phyloP scores from a whole-genome alignment of 2,113 vertebrate species.

The Naja naja region DNA sequence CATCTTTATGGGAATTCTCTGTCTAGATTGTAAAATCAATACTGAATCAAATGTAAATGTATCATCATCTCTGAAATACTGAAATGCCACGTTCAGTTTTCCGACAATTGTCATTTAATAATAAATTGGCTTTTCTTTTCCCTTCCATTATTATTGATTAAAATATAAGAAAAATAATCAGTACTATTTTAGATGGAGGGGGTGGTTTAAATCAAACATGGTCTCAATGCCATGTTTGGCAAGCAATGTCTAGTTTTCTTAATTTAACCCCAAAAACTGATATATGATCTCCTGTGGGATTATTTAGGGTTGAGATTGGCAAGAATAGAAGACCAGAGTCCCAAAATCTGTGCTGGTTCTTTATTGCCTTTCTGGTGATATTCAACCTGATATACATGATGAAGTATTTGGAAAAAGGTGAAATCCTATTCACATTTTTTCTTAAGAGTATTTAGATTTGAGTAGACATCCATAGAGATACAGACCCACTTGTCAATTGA shows the following conservation, averaged over 20 bases:
- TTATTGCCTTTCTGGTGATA: background rate
- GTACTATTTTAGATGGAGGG: background rate
- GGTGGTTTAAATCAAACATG: background rate
- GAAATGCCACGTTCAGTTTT: background rate
- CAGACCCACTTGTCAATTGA: background rate
- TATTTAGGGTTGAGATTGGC: background rate
- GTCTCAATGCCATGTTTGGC: background rate
- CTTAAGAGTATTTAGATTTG: background rate
- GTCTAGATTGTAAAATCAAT: constrained; percentile 30
- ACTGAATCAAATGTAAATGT: background rate
- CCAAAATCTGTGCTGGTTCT: background rate
- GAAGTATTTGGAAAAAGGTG: background rate
- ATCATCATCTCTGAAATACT: constrained; percentile 13
- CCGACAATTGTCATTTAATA: constrained; percentile 15
- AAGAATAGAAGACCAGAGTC: background rate
- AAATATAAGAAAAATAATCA: constrained; percentile 1
- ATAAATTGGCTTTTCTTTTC: background rate
- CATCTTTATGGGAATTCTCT: constrained; percentile 23
- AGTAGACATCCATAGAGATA: background rate
- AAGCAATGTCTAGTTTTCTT: background rate
- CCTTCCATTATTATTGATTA: background rate
- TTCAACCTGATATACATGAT: background rate
- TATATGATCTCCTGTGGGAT: background rate
- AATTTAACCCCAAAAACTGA: background rate
- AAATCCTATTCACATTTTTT: background rate